phyloP scores from a whole-genome alignment of 30 jellyfish, hydroid and myxozoan genomes.

The Sanderia malayensis region DNA sequence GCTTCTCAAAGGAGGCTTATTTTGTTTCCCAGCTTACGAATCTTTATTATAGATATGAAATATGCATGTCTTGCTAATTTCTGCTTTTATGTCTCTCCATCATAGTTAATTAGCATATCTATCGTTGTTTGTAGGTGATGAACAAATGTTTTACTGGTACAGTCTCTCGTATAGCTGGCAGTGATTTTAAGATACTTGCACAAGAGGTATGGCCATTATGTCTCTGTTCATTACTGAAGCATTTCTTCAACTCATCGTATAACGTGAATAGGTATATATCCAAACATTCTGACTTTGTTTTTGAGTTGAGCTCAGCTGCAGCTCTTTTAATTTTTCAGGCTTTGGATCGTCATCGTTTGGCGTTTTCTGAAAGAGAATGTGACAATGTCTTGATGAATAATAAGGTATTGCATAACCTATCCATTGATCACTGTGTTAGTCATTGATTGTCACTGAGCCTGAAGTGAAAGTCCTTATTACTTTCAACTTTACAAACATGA shows the following conservation, averaged over 20 bases:
- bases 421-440: not conserved
- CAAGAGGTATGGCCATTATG: slow-evolving; percentile 73
- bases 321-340: too few relatives aligned
- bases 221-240: too few relatives aligned
- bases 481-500: too few relatives aligned
- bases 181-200: slow-evolving; percentile 62
- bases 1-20: too few relatives aligned
- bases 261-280: too few relatives aligned
- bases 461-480: too few relatives aligned
- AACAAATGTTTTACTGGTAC: slow-evolving; percentile 80
- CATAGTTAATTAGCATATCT: too few relatives aligned
- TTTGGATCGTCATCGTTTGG: slow-evolving; percentile 80
- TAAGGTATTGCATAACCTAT: slow-evolving; percentile 41
- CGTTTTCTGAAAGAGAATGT: slow-evolving; percentile 80
- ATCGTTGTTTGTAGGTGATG: slow-evolving; percentile 48
- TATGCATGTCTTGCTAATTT: too few relatives aligned
- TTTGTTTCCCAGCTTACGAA: too few relatives aligned
- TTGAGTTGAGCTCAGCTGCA: too few relatives aligned
- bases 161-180: slow-evolving; percentile 74
- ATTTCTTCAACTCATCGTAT: not conserved
- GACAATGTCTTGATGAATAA: slow-evolving; percentile 77
- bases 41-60: too few relatives aligned
- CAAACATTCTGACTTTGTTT: not conserved
- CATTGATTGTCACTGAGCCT: not conserved
- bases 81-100: too few relatives aligned